Base-by-base conservation (phyloP, 2,888 invertebrate species). In the Laspeyria flexula region DNA sequence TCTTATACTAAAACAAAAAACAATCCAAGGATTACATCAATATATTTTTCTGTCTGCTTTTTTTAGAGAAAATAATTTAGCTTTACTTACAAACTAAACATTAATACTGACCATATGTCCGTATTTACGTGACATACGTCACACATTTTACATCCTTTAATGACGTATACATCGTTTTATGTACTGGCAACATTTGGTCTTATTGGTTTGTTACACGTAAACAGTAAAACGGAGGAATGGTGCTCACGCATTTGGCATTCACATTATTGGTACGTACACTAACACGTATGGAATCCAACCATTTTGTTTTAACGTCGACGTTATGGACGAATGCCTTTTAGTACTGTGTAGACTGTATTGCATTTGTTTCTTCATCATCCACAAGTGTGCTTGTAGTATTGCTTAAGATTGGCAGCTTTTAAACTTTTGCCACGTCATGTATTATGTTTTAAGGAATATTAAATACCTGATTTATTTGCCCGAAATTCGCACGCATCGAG, bases 211-310 rank as follows among this genome's bases (percentile, higher is more conserved):
- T 64, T 72, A 69, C 62, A 55, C 60, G 62, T 60, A 64, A 60
- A 70, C 69, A 61, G 74, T 71, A 63, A 70, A 74, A 76, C 75
- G 70, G 66, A 58, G 68, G 58, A 75, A 86, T 85, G 86, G 81
- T 74, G 58, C 65, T 73, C 61, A 68, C 65, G 63, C 73, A 73
- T 71, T 73, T 76, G 62, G 64, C 75, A 61, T 63, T 80, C 60
- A 52, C 70, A 56, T 67, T 75, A 71, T 56, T 83, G 80, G 83
- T 85, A 74, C 51, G 83, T 83, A 72, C 25, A 25, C 46, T 12
- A 43, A 48, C 25, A 43, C 4, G 40, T 55, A 30, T 40, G 37
- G 48, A 54, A 52, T 37, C 37, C 16, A 13, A 33, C 15, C 42
- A 45, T 34, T 55, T 55, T 43, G 48, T 58, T 49, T 49, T 42